Evolutionary conservation across 2,797 vertebrate genomes (phyloP), one percentile per base, ranked within the genome.

Genomic region (Loriculus beryllinus): DNA sequence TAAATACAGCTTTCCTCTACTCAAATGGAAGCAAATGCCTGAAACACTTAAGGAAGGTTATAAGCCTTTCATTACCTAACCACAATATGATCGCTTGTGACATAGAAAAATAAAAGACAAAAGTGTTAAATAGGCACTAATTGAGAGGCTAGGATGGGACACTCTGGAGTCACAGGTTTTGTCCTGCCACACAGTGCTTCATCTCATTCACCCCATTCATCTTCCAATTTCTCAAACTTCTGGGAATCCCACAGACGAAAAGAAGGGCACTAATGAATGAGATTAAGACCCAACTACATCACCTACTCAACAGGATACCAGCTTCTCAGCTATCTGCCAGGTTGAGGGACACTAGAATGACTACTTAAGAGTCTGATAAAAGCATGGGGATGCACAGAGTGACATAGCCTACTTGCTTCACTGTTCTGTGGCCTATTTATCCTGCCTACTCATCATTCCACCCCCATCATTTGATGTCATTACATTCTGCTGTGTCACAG

Each of bases 351-450:
- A 23, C 26, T 3, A n/a, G 4, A 69, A 54, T 17, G n/a, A 17
- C 20, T 20, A 29, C 52, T 54, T 14, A n/a, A 54, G 59, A 42
- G 59, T 37, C 60, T 64, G 37, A 40, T 70, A 54, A 60, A 20
- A 88, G n/a, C 26, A 60, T 0, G 0, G 12, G 2, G 15, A 52
- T 9, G 10, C 5, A 33, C 2, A 56, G 14, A n/a, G 54, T 7
- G 21, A 23, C 54, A 56, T 10, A 56, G n/a, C n/a, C 21, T 33
- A 56, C 54, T 56, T 56, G 14, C 54, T 25, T 65, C 40, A 22
- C 29, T 69, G 47, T n/a, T 82, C 71, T 33, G 17, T 20, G 10
- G 45, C n/a, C n/a, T 68, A 19, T 43, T 39, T 72, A 52, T 70
- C 48, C 29, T 63, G 28, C 68, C 74, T 64, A 43, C 20, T 31